Percentiles rank a stretch among this genome's conserved stretches.
Conservation (phyloP, 2,113 vertebrate genomes). For the Puffinus mauretanicus region DNA sequence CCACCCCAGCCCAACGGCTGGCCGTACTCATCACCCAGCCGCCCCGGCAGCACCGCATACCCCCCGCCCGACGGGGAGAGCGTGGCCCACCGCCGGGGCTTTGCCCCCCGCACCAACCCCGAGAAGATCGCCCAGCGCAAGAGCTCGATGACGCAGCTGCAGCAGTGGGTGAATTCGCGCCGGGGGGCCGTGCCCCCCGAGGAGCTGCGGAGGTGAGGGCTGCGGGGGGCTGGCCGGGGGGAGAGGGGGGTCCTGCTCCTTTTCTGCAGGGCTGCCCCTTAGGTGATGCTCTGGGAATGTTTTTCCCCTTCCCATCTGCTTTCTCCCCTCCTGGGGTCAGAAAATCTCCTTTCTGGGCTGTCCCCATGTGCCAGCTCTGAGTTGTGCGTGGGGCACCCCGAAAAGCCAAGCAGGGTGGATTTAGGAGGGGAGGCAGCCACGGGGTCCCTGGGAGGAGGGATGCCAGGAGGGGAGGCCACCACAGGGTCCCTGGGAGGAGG, state of each 20-base stretch:
- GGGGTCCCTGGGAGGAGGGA: neutral
- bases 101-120: constrained; percentile 78
- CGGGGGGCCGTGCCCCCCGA: constrained; percentile 76
- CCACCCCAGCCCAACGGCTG: constrained; percentile 81
- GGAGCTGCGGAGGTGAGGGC: constrained; percentile 84
- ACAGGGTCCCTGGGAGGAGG: fast-evolving
- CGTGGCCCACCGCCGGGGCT: constrained; percentile 73
- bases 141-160: constrained; percentile 94
- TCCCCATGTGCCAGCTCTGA: fast-evolving
- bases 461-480: no score
- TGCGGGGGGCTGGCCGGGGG: fast-evolving
- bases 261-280: neutral
- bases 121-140: constrained; percentile 92
- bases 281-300: neutral
- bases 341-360: neutral
- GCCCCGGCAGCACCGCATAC: constrained; percentile 64
- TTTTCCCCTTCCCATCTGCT: fast-evolving
- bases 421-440: neutral
- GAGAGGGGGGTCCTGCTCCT: neutral
- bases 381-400: fast-evolving
- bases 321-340: neutral
- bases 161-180: constrained; percentile 95
- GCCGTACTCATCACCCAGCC: constrained; percentile 67
- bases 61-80: constrained; percentile 70
- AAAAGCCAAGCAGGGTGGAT: neutral